Evolutionary conservation across 2,797 vertebrate species (phyloP), one percentile per base, ranked within the genome.

Genomic region (Tenualosa thibaudeaui): DNA sequence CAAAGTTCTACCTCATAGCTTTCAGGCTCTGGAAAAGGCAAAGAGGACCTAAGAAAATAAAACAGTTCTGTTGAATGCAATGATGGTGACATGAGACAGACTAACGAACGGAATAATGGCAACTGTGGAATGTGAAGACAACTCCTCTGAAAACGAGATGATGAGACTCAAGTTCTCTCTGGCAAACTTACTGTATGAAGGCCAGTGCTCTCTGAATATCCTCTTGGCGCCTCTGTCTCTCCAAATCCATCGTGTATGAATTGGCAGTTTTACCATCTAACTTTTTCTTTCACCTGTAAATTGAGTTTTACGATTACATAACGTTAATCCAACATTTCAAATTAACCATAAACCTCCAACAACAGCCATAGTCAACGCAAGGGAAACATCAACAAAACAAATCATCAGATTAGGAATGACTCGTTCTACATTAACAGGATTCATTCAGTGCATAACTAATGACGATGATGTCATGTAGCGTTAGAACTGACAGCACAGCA

Each of bases 171-270:
- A 46, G 53, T n/a, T 62, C 58, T 62, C 7, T 19, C 19, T 37
- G 24, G 7, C 12, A 60, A 0, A 62, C 96, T 97, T 92, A 99
- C 98, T 98, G 97, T 87, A 99, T 99, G 88, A 99, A 98, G 10
- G 93, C 93, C 91, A 99, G 95, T 88, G 97, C 96, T 91, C 94
- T 97, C 89, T 93, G 95, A 88, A 99, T 99, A 88, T 97, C 96
- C 85, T 96, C 94, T 89, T 93, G 96, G 85, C 98, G 96, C 90
- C 96, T 98, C 92, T 95, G 94, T 89, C 97, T 96, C 89, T 93
- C 95, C 93, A 95, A 92, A 89, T 93, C 95, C 96, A 96, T 93
- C 78, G 46, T 43, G 6, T 10, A 37, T 17, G 17, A 43, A 17
- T 3, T 31, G 40, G 37, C 13, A 17, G 37, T 75, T 15, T 75